Base-by-base conservation (phyloP, 2,797 vertebrate genomes). In the Myotis vivesi region DNA sequence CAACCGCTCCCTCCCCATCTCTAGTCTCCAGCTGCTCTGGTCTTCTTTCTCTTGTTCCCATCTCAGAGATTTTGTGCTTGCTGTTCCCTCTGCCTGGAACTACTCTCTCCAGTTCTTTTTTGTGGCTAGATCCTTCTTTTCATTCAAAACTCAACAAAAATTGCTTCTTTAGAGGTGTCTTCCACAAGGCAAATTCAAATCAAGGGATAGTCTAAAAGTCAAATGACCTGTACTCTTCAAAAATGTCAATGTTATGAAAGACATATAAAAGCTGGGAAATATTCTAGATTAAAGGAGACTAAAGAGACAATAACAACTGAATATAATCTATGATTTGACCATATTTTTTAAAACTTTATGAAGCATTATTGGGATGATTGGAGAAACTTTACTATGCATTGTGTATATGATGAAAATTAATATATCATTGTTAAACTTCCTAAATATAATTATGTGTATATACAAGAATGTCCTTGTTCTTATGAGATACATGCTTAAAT, bases 61-160 rank as follows among this genome's bases (percentile, higher is more conserved):
- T 69, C 53, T 82, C 62, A 77, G 46, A 7, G n/a, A 8, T 53
- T 92, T 79, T 81, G 66, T 84, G 68, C 36, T 92, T 94, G 66
- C 44, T 85, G 11, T 91, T 93, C 22, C 73, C 20, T 92, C 66
- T 73, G 57, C 28, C 69, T 77, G 41, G 55, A 96, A 84, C 80
- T 12, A 33, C 49, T 95, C 72, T 84, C 68, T n/a, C 6, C 38
- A 92, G 80, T 76, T 89, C 11, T 73, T 96, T 96, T 93, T 76
- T 66, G 33, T 72, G 25, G 6, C 28, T 28, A 38, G 36, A 49
- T 73, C 28, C 28, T 92, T 89, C 53, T 75, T 87, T 83, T 90
- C 38, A 79, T 82, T 87, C 38, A 89, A 66, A 30, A 36, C 36
- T 89, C 72, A 90, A 33, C 57, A 89, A 57, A 96, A 75, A 44